phyloP scores from a whole-genome alignment of 2,113 vertebrate genomes.

The Pygoscelis antarcticus region DNA sequence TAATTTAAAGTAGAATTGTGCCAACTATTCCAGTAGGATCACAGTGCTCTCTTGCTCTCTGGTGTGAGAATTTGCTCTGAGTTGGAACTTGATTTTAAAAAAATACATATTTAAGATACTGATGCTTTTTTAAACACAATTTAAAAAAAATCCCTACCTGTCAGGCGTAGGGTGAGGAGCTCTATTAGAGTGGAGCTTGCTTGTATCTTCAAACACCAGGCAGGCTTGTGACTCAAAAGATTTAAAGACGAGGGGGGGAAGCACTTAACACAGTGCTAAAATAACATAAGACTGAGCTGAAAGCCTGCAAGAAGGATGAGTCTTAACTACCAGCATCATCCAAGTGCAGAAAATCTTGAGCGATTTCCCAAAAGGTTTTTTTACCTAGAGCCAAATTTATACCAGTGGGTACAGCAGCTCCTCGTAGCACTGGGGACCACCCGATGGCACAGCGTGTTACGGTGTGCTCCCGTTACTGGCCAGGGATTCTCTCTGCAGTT shows the following conservation, averaged over 20 bases:
- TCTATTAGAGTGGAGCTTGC: background rate
- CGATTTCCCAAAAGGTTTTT: background rate
- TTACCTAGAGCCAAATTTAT: too few species aligned
- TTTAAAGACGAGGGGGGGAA: background rate
- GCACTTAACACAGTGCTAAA: background rate
- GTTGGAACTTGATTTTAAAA: background rate
- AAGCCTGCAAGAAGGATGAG: background rate
- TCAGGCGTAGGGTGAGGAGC: background rate
- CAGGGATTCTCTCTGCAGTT: background rate
- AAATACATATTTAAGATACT: background rate
- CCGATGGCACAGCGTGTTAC: rapidly evolving
- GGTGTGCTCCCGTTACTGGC: background rate
- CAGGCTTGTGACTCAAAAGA: background rate
- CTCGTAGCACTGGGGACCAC: rapidly evolving
- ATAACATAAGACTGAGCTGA: background rate
- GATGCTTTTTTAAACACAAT: background rate
- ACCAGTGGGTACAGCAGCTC: background rate
- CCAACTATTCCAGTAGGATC: background rate
- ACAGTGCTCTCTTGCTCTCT: background rate
- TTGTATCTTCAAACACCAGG: background rate
- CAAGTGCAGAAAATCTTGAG: background rate
- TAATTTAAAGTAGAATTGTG: rapidly evolving
- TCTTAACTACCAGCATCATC: background rate
- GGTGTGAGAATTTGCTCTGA: background rate
- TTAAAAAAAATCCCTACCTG: background rate